A percentile compares a stretch with the other conserved stretches of the same genome.
Evolutionary conservation across 1,140 invertebrate species (phyloP).

Genomic region (Saxidomus purpurata): DNA sequence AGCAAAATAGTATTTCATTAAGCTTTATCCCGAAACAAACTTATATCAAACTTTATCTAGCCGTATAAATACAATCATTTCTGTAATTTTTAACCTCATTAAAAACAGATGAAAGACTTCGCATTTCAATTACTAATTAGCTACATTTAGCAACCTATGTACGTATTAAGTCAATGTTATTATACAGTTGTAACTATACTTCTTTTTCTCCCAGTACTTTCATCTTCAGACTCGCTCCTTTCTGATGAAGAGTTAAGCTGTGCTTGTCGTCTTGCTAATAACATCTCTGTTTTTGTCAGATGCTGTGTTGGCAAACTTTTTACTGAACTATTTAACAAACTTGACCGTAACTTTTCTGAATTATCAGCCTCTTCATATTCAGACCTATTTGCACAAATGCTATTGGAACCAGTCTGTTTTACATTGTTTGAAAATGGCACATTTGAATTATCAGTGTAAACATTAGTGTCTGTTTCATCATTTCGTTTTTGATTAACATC

Average conservation of each 20-base stretch:
- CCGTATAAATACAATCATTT: no score
- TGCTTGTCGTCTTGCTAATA: constrained; percentile 82
- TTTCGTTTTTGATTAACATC: not conserved
- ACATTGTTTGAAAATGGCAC: constrained; percentile 37
- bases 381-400: not conserved
- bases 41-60: no score
- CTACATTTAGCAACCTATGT: no score
- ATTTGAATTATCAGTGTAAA: not conserved
- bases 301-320: constrained; percentile 68
- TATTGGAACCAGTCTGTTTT: constrained; percentile 3
- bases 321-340: not conserved
- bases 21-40: no score
- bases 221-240: constrained; percentile 61
- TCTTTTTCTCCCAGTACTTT: constrained; percentile 63
- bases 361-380: not conserved
- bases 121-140: no score
- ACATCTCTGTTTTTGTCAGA: constrained; percentile 85
- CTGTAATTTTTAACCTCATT: no score
- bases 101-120: no score
- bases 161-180: not conserved
- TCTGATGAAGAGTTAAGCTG: constrained; percentile 68
- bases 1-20: no score
- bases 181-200: constrained; percentile 74
- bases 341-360: not conserved
- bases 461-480: not conserved